phyloP scores from a whole-genome alignment of 2,797 vertebrate species.

The Parambassis ranga region DNA sequence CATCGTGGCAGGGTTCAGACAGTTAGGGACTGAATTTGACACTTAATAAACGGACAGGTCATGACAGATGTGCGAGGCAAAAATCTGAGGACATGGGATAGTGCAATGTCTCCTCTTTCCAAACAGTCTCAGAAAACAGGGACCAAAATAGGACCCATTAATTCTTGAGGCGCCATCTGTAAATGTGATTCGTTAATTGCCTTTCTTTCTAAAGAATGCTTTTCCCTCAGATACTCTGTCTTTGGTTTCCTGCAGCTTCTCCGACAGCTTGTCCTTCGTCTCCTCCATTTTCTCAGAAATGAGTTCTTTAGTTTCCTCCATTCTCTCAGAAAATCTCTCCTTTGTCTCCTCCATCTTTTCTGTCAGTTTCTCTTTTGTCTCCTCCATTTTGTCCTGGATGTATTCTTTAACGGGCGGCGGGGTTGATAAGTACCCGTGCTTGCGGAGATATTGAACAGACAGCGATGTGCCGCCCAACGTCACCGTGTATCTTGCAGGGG shows the following conservation, averaged over 20 bases:
- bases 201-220: constrained; percentile 73
- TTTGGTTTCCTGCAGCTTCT: constrained; percentile 94
- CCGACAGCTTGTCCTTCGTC: constrained; percentile 90
- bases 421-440: constrained; percentile 89
- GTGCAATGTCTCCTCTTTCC: constrained; percentile 22
- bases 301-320: constrained; percentile 89
- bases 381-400: constrained; percentile 95
- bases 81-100: constrained; percentile 38
- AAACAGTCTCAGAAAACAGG: neutral
- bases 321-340: constrained; percentile 87
- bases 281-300: constrained; percentile 90
- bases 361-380: constrained; percentile 87
- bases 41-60: constrained; percentile 31
- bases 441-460: constrained; percentile 91
- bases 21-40: constrained; percentile 20
- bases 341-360: constrained; percentile 95
- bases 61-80: constrained; percentile 17
- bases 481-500: constrained; percentile 91
- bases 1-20: constrained; percentile 18
- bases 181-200: constrained; percentile 31
- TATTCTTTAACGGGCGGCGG: constrained; percentile 94
- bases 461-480: constrained; percentile 95
- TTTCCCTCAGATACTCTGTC: constrained; percentile 86
- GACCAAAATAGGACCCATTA: constrained; percentile 58
- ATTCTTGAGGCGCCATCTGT: constrained; percentile 64